phyloP scores from a whole-genome alignment of 2,797 vertebrate species.

The Danio jaintianensis region DNA sequence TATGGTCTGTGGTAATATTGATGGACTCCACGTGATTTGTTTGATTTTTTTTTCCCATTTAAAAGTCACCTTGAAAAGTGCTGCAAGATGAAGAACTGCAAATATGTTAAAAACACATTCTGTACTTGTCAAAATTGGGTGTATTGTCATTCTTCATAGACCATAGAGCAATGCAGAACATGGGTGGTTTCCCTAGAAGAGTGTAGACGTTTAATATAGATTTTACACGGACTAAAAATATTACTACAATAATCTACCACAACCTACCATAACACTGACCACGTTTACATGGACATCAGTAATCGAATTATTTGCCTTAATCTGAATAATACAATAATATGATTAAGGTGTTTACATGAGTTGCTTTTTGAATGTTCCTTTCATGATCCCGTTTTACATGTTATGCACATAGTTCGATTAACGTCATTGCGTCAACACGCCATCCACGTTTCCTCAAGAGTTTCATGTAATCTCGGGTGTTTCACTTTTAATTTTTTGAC shows the following conservation, averaged over 20 bases:
- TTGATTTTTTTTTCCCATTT: not conserved
- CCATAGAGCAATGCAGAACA: not conserved
- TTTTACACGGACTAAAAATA: not conserved
- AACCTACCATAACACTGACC: conserved; percentile 1
- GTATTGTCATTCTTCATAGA: not conserved
- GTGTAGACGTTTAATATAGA: not conserved
- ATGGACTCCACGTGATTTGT: not conserved
- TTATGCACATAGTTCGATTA: too few relatives aligned
- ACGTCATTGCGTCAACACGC: too few relatives aligned
- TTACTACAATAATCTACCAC: not conserved
- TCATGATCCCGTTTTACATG: too few relatives aligned
- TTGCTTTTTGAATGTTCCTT: too few relatives aligned
- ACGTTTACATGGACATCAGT: not conserved
- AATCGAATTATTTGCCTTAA: too few relatives aligned
- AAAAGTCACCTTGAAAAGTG: not conserved
- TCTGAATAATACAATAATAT: too few relatives aligned
- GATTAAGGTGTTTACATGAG: too few relatives aligned
- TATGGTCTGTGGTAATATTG: not conserved
- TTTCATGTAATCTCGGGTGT: too few relatives aligned
- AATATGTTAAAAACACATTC: not conserved
- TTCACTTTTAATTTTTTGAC: too few relatives aligned
- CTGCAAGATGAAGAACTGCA: not conserved
- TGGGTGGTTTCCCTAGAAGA: not conserved
- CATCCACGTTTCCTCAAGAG: too few relatives aligned
- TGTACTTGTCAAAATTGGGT: not conserved